Base-by-base conservation (phyloP, 2,797 vertebrate genomes). In the Acropternis orthonyx region DNA sequence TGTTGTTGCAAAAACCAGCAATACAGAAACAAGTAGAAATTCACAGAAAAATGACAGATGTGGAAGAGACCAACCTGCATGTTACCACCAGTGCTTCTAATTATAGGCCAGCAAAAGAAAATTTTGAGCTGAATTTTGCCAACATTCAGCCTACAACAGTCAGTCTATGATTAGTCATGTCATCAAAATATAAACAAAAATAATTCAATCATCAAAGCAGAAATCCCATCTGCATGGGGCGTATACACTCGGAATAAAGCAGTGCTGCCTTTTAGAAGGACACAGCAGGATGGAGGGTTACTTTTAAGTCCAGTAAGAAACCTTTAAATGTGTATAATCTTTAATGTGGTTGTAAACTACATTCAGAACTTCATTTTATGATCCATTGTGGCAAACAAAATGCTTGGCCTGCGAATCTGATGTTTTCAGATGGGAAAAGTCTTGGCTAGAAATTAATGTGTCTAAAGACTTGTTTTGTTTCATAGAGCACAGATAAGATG, bases 301-400 rank as follows among this genome's bases (percentile, higher is more conserved):
- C 58, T 85, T 61, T 20, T 22, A 84, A 34, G 43, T 15, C 12
- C 19, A 26, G 12, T 5, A 7, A 46, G 10, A 76, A 54, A 48
- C 43, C 32, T 83, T 0, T 10, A 10, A 4, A 2, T 1, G 1
- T 28, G 11, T 27, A 6, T 20, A 14, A 0, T 34, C 55, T 75
- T 34, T 28, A 71, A 34, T 2, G 2, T 4, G 24, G 15, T 39
- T 73, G 62, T 23, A 56, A 66, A 41, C 43, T 63, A 13, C 37
- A 26, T 7, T 15, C 59, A 52, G 16, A 81, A 23, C 9, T 74
- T 72, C 17, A 26, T 36, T 62, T 76, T 6, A 23, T 51, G 59
- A 21, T 28, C 0, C 18, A 2, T 4, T 36, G 13, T 61, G 66
- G 28, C n/a, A 71, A 24, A 24, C 54, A 13, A 15, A 82, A 26